Evolutionary conservation across 2,888 invertebrate genomes (phyloP).

Genomic region (Limulus polyphemus): DNA sequence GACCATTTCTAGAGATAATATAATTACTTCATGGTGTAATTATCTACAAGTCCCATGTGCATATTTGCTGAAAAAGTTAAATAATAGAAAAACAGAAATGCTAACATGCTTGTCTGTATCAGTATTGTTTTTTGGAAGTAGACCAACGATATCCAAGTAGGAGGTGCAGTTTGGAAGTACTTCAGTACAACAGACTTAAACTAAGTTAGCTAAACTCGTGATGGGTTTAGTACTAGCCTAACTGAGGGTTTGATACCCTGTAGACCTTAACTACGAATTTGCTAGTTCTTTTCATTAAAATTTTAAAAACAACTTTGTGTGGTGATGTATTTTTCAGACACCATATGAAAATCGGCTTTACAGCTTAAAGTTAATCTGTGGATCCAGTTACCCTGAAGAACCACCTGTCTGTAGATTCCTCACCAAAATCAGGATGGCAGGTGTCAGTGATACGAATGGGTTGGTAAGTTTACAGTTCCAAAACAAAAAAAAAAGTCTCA

Average conservation of each 20-base stretch:
- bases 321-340: slow-evolving; percentile 57
- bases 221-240: too few relatives aligned
- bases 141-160: not conserved
- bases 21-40: not conserved
- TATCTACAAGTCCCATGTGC: not conserved
- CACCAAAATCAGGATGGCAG: slow-evolving; percentile 96
- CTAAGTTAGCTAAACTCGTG: too few relatives aligned
- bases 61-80: not conserved
- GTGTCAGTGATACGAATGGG: slow-evolving; percentile 89
- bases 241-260: too few relatives aligned
- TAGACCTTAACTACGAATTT: too few relatives aligned
- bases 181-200: too few relatives aligned
- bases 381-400: slow-evolving; percentile 89
- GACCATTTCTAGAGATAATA: not conserved
- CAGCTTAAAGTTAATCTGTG: slow-evolving; percentile 93
- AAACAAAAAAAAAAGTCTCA: too few relatives aligned
- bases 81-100: too few relatives aligned
- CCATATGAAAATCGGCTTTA: slow-evolving; percentile 99
- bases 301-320: too few relatives aligned
- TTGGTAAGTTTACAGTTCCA: slow-evolving; percentile 59
- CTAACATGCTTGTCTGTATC: not conserved
- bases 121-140: not conserved
- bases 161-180: too few relatives aligned
- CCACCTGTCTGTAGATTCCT: slow-evolving; percentile 89
- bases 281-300: too few relatives aligned